These are phyloP conservation scores for Teleogryllus oceanicus DNA, from an alignment of 2,888 invertebrate genomes.

Conservation along the genomic window DNA sequence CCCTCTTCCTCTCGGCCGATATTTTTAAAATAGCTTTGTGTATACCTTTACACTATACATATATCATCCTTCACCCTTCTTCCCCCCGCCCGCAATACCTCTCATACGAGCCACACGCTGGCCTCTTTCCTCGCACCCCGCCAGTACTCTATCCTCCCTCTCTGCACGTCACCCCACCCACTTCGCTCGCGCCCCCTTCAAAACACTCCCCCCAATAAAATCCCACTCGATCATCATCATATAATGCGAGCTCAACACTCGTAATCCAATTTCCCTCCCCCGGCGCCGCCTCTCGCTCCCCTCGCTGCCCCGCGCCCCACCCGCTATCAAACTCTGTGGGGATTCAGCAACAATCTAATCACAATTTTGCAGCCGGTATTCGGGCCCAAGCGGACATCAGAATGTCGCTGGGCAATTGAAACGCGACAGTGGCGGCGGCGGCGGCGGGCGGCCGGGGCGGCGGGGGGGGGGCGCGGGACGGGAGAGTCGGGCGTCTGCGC, in stretches of 20 bases:
- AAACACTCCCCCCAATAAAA: slow-evolving; percentile 32
- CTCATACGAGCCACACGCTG: slow-evolving; percentile 28
- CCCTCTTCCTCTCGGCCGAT: slow-evolving; percentile 20
- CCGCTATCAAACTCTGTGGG: slow-evolving; percentile 36
- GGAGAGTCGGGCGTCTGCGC: background rate
- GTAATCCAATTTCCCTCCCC: slow-evolving; percentile 42
- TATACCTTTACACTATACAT: slow-evolving; percentile 24
- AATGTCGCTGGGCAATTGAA: slow-evolving; percentile 40
- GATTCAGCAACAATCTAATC: slow-evolving; percentile 40
- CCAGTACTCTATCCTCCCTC: background rate
- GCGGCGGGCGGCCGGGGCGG: slow-evolving; percentile 19
- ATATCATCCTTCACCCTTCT: slow-evolving; percentile 26
- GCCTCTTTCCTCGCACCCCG: slow-evolving; percentile 24
- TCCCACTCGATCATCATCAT: slow-evolving; percentile 40
- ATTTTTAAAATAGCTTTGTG: slow-evolving; percentile 22
- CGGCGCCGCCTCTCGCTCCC: background rate
- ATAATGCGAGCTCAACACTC: slow-evolving; percentile 41
- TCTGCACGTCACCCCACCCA: slow-evolving; percentile 11
- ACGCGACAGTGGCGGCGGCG: slow-evolving; percentile 29
- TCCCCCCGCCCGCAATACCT: slow-evolving; percentile 26
- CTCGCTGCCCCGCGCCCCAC: slow-evolving; percentile 29
- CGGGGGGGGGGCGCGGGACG: background rate
- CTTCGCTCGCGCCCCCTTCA: background rate
- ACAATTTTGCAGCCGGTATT: slow-evolving; percentile 39
- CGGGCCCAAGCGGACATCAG: slow-evolving; percentile 34